These are phyloP conservation scores for Porites lutea DNA, from an alignment of 64 coral and sea anemone species.

Conservation along the genomic window DNA sequence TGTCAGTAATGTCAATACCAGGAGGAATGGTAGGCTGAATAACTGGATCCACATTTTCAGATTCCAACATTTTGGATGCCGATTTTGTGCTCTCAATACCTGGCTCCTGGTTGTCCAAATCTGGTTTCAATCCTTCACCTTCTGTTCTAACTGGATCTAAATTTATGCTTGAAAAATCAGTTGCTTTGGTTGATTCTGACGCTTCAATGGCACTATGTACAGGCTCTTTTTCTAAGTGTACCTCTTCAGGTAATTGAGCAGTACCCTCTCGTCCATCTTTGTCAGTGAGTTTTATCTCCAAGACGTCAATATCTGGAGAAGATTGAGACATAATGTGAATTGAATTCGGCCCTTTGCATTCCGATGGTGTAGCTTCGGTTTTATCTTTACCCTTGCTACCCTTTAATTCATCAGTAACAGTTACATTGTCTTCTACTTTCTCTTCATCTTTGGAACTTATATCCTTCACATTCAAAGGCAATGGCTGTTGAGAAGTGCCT, in stretches of 20 bases:
- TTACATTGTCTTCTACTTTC: neutral
- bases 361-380: slow-evolving; percentile 13
- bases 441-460: neutral
- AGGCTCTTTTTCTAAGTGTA: neutral
- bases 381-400: neutral
- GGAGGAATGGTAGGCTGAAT: slow-evolving; percentile 36
- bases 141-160: neutral
- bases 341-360: slow-evolving; percentile 65
- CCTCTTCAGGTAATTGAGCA: slow-evolving; percentile 68
- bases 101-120: neutral
- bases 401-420: neutral
- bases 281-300: slow-evolving; percentile 89
- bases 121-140: neutral
- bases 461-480: neutral
- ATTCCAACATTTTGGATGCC: neutral
- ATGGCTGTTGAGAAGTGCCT: neutral
- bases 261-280: slow-evolving; percentile 82
- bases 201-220: neutral
- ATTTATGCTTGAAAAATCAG: neutral
- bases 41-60: slow-evolving; percentile 38
- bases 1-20: slow-evolving; percentile 10
- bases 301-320: slow-evolving; percentile 84
- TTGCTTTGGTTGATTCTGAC: neutral
- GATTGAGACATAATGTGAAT: slow-evolving; percentile 67
- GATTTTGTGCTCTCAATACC: neutral